Conservation (phyloP, 2,113 vertebrate genomes). For the Kryptolebias marmoratus region DNA sequence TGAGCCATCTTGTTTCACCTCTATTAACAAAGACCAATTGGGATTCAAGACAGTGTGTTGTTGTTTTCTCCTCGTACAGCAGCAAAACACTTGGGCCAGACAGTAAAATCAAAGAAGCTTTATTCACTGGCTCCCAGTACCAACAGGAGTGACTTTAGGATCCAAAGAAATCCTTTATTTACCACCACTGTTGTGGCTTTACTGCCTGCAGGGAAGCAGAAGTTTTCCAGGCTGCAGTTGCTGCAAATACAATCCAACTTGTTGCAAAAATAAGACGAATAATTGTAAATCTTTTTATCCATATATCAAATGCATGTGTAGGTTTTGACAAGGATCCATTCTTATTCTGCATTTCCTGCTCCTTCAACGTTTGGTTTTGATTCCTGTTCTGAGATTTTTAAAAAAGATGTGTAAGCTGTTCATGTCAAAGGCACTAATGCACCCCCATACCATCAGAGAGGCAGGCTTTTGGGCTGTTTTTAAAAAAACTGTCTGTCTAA, state of each 20-base stretch:
- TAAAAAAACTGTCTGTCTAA: too few species aligned
- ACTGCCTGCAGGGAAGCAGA: constrained; percentile 28
- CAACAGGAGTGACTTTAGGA: constrained; percentile 51
- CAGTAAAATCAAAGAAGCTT: constrained; percentile 53
- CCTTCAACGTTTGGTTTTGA: too few species aligned
- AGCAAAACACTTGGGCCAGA: constrained; percentile 43
- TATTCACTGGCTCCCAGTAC: constrained; percentile 64
- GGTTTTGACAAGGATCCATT: neutral
- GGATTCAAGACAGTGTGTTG: constrained; percentile 67
- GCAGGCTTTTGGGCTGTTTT: too few species aligned
- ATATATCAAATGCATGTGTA: too few species aligned
- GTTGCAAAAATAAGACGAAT: too few species aligned
- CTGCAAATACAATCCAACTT: too few species aligned
- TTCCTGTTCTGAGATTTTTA: neutral
- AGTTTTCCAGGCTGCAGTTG: neutral
- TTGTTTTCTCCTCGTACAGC: constrained; percentile 40
- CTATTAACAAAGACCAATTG: constrained; percentile 57
- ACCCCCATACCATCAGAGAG: too few species aligned
- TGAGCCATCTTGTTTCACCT: constrained; percentile 60
- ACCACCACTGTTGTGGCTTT: constrained; percentile 36
- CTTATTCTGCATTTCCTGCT: too few species aligned
- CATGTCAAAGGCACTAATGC: too few species aligned
- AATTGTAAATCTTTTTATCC: too few species aligned
- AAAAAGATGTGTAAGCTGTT: too few species aligned
- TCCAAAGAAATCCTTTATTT: constrained; percentile 55